These are phyloP conservation scores for Caenorhabditis imperialis DNA, from an alignment of 2,888 invertebrate genomes.

Conservation along the genomic window DNA sequence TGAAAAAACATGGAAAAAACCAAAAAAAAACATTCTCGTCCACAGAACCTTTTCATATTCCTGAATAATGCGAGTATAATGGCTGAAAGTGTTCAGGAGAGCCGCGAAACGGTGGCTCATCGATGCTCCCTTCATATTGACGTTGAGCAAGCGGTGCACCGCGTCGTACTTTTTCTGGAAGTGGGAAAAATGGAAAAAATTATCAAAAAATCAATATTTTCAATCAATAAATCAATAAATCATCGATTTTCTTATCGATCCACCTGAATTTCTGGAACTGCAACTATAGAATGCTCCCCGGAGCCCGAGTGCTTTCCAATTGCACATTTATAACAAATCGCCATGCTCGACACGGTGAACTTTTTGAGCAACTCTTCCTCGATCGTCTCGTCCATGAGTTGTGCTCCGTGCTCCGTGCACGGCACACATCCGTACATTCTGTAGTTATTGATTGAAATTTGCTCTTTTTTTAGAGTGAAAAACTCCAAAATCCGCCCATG, in stretches of 20 bases:
- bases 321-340: constrained; percentile 3
- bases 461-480: too few species aligned
- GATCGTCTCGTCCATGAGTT: not conserved
- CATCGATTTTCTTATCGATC: not conserved
- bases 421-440: constrained; percentile 9
- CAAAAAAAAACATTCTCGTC: too few species aligned
- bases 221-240: not conserved
- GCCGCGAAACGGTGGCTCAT: too few species aligned
- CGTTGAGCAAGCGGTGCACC: too few species aligned
- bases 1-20: too few species aligned
- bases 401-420: not conserved
- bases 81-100: too few species aligned
- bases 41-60: too few species aligned
- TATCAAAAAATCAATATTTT: not conserved
- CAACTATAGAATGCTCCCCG: too few species aligned
- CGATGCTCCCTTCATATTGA: constrained; percentile 8
- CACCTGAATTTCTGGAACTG: not conserved
- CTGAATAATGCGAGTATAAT: too few species aligned
- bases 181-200: not conserved
- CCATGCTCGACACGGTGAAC: not conserved
- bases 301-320: not conserved
- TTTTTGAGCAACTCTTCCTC: not conserved
- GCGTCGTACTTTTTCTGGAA: too few species aligned
- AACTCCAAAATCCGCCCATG: too few species aligned
- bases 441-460: too few species aligned